phyloP scores from a whole-genome alignment of 2,113 vertebrate genomes.

The Eudyptes chrysolophus region DNA sequence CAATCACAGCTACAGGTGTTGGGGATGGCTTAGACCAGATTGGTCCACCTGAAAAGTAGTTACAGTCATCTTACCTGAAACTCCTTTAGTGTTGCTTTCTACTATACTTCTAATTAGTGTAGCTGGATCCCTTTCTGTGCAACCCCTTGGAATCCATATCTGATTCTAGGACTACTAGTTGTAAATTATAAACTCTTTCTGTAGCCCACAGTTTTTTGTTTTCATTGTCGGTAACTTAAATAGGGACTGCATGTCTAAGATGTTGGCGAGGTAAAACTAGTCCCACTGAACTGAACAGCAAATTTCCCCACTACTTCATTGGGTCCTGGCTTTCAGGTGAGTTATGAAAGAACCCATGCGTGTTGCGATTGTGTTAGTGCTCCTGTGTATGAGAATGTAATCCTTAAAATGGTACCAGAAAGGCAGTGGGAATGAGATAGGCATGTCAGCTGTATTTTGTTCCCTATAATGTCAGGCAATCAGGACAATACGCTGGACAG shows the following conservation, averaged over 20 bases:
- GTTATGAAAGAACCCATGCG: background rate
- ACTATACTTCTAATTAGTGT: background rate
- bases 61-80: background rate
- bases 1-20: background rate
- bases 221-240: background rate
- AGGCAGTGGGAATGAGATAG: background rate
- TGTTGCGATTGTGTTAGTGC: background rate
- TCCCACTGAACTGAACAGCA: background rate
- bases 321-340: background rate
- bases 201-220: background rate
- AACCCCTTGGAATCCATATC: background rate
- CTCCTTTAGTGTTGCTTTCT: background rate
- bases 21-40: background rate
- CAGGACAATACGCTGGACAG: background rate
- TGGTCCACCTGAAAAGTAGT: background rate
- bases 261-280: background rate
- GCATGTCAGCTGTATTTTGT: background rate
- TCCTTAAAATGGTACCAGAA: background rate
- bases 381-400: background rate
- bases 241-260: background rate
- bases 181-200: background rate
- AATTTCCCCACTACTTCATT: accelerated
- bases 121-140: background rate
- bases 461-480: background rate
- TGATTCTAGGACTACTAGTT: background rate